Percentiles rank a stretch among this genome's conserved stretches.
These are phyloP conservation scores for Pterois miles DNA, from an alignment of 2,797 vertebrate genomes.

Conservation along the genomic window DNA sequence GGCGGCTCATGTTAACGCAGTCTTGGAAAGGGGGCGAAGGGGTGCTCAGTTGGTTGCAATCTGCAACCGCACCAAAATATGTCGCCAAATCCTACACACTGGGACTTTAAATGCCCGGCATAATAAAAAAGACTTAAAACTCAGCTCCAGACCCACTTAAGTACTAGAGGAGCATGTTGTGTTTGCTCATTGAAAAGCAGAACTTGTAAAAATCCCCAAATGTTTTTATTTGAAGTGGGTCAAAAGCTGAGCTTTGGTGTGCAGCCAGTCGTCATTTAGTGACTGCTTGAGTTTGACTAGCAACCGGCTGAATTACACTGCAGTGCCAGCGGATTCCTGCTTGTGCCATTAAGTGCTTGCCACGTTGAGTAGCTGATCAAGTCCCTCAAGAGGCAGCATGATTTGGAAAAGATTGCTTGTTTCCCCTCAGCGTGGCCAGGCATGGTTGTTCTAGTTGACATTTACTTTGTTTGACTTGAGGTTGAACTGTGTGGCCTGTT, in stretches of 20 bases:
- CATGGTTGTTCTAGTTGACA: slow-evolving; percentile 50
- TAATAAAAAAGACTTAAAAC: neutral
- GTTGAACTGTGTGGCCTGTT: slow-evolving; percentile 52
- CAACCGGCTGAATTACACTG: neutral
- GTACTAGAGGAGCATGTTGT: neutral
- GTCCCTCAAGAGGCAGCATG: slow-evolving; percentile 28
- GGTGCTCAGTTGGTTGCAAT: too few relatives aligned
- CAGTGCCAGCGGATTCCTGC: slow-evolving; percentile 36
- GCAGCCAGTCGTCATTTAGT: neutral
- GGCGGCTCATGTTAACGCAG: too few relatives aligned
- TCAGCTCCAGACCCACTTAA: neutral
- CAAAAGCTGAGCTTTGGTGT: slow-evolving; percentile 4
- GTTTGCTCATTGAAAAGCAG: neutral
- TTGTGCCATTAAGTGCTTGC: slow-evolving; percentile 35
- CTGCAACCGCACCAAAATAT: too few relatives aligned
- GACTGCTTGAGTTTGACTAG: neutral
- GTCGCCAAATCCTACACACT: too few relatives aligned
- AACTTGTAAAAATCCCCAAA: slow-evolving; percentile 23
- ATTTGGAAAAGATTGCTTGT: slow-evolving; percentile 45
- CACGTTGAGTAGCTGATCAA: slow-evolving; percentile 29
- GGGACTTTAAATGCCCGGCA: neutral
- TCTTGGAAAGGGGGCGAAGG: too few relatives aligned
- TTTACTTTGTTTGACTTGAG: slow-evolving; percentile 73
- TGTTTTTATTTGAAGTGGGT: slow-evolving; percentile 27
- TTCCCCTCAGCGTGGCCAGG: slow-evolving; percentile 32